Evolutionary conservation across 37 sponge, comb jelly and placozoan genomes (phyloP).

Genomic region (Aplysina aerophoba): DNA sequence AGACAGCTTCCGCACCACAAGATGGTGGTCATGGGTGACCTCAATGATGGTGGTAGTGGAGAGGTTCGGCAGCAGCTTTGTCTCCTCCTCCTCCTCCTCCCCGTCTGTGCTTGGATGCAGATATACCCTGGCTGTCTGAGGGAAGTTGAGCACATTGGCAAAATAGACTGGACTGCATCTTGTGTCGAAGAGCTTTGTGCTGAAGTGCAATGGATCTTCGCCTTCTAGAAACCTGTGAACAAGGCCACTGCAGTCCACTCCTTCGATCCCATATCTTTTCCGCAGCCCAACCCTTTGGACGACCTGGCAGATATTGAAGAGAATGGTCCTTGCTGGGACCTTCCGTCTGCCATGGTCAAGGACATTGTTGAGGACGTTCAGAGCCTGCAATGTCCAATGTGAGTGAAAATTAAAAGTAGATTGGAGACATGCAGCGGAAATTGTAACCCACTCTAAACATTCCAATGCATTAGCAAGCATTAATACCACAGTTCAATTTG

Average conservation of each 20-base stretch:
- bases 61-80: background rate
- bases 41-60: background rate
- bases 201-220: background rate
- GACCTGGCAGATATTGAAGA: background rate
- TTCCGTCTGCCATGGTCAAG: background rate
- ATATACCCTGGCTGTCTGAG: constrained; percentile 1
- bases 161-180: background rate
- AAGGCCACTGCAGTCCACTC: background rate
- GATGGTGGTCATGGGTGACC: background rate
- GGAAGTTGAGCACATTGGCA: background rate
- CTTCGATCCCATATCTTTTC: constrained; percentile 6
- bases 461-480: background rate
- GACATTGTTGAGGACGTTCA: background rate
- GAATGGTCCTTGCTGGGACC: background rate
- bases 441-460: background rate
- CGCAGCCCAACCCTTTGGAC: background rate
- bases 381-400: background rate
- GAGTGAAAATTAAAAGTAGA: background rate
- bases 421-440: background rate
- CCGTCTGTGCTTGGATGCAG: background rate
- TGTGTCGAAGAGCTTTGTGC: background rate
- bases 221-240: background rate
- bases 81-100: background rate
- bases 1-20: background rate
- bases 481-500: background rate